Evolutionary conservation across 2,888 invertebrate species (phyloP), one percentile per base, ranked within the genome.

Genomic region (Heteromyza rotundicornis): DNA sequence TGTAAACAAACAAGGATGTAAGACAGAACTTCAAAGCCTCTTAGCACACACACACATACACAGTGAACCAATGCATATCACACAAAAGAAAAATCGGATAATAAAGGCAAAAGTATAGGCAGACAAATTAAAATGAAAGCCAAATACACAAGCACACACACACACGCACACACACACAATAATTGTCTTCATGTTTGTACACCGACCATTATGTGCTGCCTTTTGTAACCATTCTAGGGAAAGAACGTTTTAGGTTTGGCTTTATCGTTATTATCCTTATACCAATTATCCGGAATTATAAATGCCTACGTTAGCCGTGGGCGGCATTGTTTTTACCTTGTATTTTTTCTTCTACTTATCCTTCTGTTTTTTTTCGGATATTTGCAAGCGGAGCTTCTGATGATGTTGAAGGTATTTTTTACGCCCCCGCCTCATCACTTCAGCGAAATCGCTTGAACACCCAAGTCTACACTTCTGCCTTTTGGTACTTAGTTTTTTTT

Each of bases 281-380:
- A 72, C 78, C 79, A 79, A 79, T 79, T 79, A 79, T 77, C 68
- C 73, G 74, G 75, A 78, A 78, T 79, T 79, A 79, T 79, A 79
- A 76, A 77, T 76, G 73, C 72, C 70, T 64, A 32, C 59, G 67
- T 53, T 53, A 51, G 61, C 58, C 51, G 57, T 55, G 63, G 59
- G 57, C 57, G 62, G 63, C 57, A 66, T 68, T 70, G 66, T 67
- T 57, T 60, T 49, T 55, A 55, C 36, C 24, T 20, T 22, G 49
- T 55, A 35, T n/a, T n/a, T n/a, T n/a, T n/a, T n/a, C n/a, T n/a
- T n/a, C 32, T 32, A 12, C 32, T 32, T 32, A 5, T 32, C n/a
- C n/a, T n/a, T n/a, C n/a, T n/a, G n/a, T n/a, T n/a, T n/a, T n/a
- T n/a, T n/a, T n/a, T n/a, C n/a, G n/a, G n/a, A n/a, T n/a, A n/a